Base-by-base conservation (phyloP, 1,140 invertebrate species). In the Zophobas atratus region DNA sequence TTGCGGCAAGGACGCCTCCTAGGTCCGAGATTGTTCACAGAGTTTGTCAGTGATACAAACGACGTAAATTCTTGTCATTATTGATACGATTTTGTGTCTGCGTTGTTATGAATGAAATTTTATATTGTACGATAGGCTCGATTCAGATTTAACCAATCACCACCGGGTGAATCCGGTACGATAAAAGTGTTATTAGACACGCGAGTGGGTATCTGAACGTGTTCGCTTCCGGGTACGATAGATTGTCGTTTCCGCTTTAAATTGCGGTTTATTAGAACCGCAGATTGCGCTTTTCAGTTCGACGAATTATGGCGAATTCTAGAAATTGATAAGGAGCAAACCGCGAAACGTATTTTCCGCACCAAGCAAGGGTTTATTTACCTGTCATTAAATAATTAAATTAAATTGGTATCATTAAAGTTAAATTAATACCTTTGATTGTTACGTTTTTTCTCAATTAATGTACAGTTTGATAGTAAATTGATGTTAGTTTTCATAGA, bases 181-280 rank as follows among this genome's bases (percentile, higher is more conserved):
- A 77, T 70, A 77, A 77, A 51, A 71, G 72, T 60, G 53, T 70
- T 48, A 49, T 70, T 56, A 56, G 53, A 70, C 57, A 76, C 48
- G 57, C 49, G 75, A 76, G 57, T 70, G 57, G 75, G 43, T 72
- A 57, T 55, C 39, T 51, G 8, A 72, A 51, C 63, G 67, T 71
- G 75, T 77, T 55, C 49, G 75, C 63, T 77, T 77, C 75, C 75
- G 75, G 63, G 70, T 72, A 36, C 1, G 51, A 51, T 72, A 72
- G 75, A 77, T 77, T 77, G 55, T 48, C 67, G 49, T 71, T 77
- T 77, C 75, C 75, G 75, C 20, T 71, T 71, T 56, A 41, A 46
- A 71, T 70, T 33, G 75, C 75, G 75, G 75, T 70, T 76, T 75
- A 46, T 53, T 76, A 70, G 63, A 67, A 67, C 60, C 60, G 39